Conservation (phyloP, 2,113 vertebrate species). For the Saguinus midas region DNA sequence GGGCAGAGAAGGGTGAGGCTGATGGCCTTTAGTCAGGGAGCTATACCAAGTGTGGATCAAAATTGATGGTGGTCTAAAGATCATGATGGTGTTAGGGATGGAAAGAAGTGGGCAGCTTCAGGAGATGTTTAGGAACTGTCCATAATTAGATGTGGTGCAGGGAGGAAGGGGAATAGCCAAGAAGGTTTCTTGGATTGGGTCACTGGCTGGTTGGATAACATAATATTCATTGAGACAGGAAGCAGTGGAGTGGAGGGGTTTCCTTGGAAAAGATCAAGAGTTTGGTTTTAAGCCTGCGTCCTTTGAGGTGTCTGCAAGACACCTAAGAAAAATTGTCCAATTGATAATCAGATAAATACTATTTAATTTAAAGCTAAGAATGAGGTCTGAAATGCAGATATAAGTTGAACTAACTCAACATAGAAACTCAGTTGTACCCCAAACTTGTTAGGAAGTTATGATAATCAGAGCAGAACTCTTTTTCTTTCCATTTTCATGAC, state of each 20-base stretch:
- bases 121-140: neutral
- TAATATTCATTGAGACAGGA: neutral
- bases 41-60: neutral
- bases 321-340: neutral
- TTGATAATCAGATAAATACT: neutral
- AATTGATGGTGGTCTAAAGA: neutral
- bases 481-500: neutral
- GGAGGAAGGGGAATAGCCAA: neutral
- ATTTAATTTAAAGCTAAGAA: neutral
- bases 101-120: neutral
- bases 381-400: neutral
- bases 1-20: neutral
- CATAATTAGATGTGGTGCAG: neutral
- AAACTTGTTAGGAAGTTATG: neutral
- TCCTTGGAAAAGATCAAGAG: neutral
- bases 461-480: neutral
- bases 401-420: neutral
- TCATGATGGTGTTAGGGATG: rapidly evolving
- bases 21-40: neutral
- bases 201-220: neutral
- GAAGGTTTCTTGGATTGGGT: neutral
- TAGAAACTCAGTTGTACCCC: neutral
- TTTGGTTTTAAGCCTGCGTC: neutral
- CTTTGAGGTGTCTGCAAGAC: neutral
- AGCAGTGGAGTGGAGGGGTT: neutral